Percentiles rank a stretch among this genome's conserved stretches.
These are phyloP conservation scores for Bombus affinis DNA, from an alignment of 1,140 invertebrate species.

Conservation along the genomic window DNA sequence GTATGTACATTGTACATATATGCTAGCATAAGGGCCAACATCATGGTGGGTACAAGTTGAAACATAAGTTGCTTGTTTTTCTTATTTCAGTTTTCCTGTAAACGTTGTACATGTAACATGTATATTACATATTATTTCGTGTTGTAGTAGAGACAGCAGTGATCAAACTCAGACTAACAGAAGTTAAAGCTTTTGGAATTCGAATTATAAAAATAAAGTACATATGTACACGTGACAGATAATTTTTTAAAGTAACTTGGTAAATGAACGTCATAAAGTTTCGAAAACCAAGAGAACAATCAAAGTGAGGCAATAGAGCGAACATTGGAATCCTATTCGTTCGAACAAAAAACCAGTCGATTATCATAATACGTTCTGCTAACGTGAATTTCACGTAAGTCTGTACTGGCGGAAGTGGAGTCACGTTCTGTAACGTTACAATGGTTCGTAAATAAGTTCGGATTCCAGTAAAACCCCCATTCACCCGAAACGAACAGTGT, in stretches of 20 bases:
- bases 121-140: too few species aligned
- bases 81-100: too few species aligned
- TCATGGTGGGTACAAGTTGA: too few species aligned
- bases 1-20: too few species aligned
- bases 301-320: conserved; percentile 12
- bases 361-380: conserved; percentile 55
- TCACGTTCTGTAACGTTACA: conserved; percentile 58
- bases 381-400: conserved; percentile 50
- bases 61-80: too few species aligned
- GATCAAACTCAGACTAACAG: too few species aligned
- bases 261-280: not conserved
- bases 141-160: too few species aligned
- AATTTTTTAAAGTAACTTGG: not conserved
- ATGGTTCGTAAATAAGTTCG: conserved; percentile 63
- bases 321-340: conserved; percentile 6
- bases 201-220: too few species aligned
- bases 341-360: conserved; percentile 37
- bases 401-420: conserved; percentile 47
- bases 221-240: too few species aligned
- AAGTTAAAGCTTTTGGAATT: too few species aligned
- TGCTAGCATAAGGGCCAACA: too few species aligned
- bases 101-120: too few species aligned
- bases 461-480: conserved; percentile 46
- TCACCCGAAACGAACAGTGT: conserved; percentile 51
- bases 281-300: not conserved